phyloP scores from a whole-genome alignment of 2,888 invertebrate species.

The Charanyca ferruginea region DNA sequence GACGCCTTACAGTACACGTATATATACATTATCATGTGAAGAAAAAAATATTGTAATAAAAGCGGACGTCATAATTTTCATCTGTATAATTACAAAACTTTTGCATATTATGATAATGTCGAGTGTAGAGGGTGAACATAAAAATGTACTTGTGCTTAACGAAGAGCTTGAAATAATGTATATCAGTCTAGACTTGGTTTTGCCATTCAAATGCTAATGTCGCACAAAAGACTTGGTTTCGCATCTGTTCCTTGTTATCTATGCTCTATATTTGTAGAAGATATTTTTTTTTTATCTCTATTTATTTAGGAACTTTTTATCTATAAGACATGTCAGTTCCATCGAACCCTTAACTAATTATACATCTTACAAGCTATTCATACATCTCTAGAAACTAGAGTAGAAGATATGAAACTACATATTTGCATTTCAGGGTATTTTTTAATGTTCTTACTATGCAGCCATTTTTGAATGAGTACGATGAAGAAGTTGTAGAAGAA shows the following conservation, averaged over 20 bases:
- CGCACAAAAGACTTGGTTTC: slow-evolving; percentile 2
- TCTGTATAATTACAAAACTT: slow-evolving; percentile 22
- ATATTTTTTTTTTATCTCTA: too few species aligned
- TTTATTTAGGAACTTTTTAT: too few species aligned
- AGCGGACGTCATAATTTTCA: background rate
- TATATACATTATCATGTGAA: background rate
- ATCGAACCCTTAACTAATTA: too few species aligned
- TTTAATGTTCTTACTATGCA: background rate
- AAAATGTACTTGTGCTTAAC: slow-evolving; percentile 21
- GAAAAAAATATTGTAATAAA: slow-evolving; percentile 3
- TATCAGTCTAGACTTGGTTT: slow-evolving; percentile 41
- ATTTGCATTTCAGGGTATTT: background rate
- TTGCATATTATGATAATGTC: slow-evolving; percentile 28
- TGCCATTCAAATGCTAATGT: slow-evolving; percentile 43
- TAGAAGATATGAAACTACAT: background rate
- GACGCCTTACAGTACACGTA: too few species aligned
- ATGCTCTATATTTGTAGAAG: background rate
- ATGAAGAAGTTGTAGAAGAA: too few species aligned
- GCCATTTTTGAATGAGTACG: background rate
- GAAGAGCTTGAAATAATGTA: slow-evolving; percentile 25
- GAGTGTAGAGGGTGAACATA: slow-evolving; percentile 11
- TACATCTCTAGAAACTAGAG: too few species aligned
- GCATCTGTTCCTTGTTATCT: background rate
- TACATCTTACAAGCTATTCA: too few species aligned
- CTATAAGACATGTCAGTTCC: too few species aligned